Conservation (phyloP, 2,888 invertebrate genomes). For the Eutolmus rufibarbis region DNA sequence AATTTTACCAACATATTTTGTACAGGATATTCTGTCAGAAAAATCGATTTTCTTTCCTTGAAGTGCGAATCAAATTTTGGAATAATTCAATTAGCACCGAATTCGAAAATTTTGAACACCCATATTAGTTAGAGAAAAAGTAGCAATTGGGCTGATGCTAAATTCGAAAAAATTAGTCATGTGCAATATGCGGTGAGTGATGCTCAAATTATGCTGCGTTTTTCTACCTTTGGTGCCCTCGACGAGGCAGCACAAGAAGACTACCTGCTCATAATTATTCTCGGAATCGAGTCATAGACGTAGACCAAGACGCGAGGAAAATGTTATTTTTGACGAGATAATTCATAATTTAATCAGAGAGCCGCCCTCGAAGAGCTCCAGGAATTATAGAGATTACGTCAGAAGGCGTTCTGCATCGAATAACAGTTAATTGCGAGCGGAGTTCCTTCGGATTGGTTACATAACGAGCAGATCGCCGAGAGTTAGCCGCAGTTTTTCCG, state of each 20-base stretch:
- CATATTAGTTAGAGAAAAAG: background rate
- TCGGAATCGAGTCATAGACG: background rate
- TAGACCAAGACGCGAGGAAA: background rate
- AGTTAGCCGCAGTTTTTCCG: background rate
- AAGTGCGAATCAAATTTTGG: too few relatives aligned
- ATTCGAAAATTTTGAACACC: too few relatives aligned
- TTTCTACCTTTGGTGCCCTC: background rate
- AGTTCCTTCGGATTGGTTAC: slow-evolving; percentile 4
- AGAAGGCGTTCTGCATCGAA: slow-evolving; percentile 7
- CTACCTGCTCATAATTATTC: background rate
- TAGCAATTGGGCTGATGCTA: background rate
- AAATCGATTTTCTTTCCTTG: too few relatives aligned
- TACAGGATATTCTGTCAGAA: too few relatives aligned
- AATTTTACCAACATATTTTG: too few relatives aligned
- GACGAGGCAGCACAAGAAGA: background rate
- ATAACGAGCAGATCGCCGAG: background rate
- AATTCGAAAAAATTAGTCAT: background rate
- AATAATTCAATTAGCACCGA: too few relatives aligned
- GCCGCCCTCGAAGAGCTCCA: background rate
- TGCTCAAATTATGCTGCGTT: background rate
- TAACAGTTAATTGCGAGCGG: slow-evolving; percentile 29
- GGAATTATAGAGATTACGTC: slow-evolving; percentile 7
- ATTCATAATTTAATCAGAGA: background rate
- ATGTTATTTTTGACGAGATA: background rate
- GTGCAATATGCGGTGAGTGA: background rate